phyloP scores from a whole-genome alignment of 2,888 invertebrate species.

The Thalpophila matura region DNA sequence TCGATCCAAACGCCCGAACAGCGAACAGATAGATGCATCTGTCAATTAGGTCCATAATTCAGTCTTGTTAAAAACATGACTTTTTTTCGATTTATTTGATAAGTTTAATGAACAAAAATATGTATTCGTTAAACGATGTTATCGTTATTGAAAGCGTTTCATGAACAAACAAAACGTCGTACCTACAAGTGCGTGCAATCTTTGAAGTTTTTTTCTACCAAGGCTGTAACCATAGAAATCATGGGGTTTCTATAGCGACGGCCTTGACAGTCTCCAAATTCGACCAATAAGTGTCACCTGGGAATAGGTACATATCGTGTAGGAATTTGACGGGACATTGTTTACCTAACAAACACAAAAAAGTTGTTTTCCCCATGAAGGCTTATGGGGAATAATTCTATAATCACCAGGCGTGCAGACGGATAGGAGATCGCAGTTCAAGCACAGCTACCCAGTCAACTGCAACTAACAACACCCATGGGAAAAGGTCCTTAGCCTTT shows the following conservation, averaged over 20 bases:
- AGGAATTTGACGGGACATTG: constrained; percentile 2
- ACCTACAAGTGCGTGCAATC: neutral
- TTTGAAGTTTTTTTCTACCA: constrained; percentile 37
- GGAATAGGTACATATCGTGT: constrained; percentile 1
- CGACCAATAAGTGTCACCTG: neutral
- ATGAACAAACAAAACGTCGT: neutral
- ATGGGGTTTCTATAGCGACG: constrained; percentile 38
- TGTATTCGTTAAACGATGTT: constrained; percentile 2
- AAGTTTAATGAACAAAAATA: no score
- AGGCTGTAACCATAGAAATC: constrained; percentile 35
- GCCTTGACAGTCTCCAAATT: constrained; percentile 22
- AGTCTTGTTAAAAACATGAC: neutral
- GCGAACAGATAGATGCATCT: constrained; percentile 17
- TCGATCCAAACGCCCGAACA: neutral
- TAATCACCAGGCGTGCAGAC: constrained; percentile 37
- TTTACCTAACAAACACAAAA: neutral
- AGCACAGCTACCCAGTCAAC: constrained; percentile 14
- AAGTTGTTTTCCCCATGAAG: constrained; percentile 6
- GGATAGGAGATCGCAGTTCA: constrained; percentile 10
- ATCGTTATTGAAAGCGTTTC: neutral
- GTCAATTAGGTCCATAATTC: no score
- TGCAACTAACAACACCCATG: constrained; percentile 27
- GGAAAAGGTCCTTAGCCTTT: constrained; percentile 25
- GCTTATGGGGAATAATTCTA: constrained; percentile 39
- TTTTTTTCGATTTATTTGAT: neutral